Evolutionary conservation across 2,113 vertebrate genomes (phyloP), one percentile per base, ranked within the genome.

Genomic region (Syngnathoides biaculeatus): DNA sequence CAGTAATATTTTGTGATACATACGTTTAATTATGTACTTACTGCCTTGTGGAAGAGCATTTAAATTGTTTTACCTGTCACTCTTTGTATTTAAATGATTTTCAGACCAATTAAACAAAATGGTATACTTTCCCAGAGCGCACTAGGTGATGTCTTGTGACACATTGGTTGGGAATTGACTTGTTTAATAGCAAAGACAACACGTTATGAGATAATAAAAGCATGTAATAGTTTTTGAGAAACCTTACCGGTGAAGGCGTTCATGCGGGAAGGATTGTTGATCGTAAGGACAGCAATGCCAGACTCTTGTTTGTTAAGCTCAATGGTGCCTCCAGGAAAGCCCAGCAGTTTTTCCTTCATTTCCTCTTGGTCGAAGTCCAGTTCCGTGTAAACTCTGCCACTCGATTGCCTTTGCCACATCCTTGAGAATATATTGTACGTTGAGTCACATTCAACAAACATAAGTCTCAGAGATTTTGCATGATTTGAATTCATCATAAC

Each of bases 161-260:
- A 42, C 40, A 42, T 12, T 45, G 14, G 43, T 13, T 45, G 15
- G 14, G 43, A 45, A 15, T 45, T 13, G n/a, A 15, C 13, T 30
- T 15, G 26, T 57, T 30, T 30, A 57, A 30, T 30, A 8, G 26
- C 20, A 60, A 6, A 6, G 35, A 39, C 8, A 39, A 38, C 11
- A 10, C 13, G 15, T 47, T 47, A 57, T 19, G 5, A 27, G 8
- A 4, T 58, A 10, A 53, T 11, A 24, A 5, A 11, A 12, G 38
- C 6, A 17, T 19, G 19, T 48, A 24, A 22, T 45, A 6, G 5
- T 43, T 43, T 5, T 50, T n/a, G 47, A 35, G 2, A n/a, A 42
- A 42, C 1, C 19, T n/a, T 92, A 99, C 97, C 96, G 79, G 96
- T 94, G 80, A 98, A 92, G 9, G 97, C 97, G 66, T 99, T 99